phyloP scores from a whole-genome alignment of 1,140 invertebrate genomes.

The Ditylenchus dipsaci region DNA sequence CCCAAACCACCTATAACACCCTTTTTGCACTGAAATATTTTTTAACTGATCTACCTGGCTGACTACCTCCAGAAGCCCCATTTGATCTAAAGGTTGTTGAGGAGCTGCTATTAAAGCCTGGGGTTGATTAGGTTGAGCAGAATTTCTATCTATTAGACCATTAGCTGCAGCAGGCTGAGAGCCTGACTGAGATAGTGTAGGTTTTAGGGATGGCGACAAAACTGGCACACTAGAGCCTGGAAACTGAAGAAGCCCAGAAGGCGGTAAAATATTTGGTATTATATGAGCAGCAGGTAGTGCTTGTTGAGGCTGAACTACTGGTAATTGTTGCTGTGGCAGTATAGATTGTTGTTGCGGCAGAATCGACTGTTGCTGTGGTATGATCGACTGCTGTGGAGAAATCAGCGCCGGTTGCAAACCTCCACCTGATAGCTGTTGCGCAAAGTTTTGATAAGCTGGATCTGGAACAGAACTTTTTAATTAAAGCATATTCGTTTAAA shows the following conservation, averaged over 20 bases:
- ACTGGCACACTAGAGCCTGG: too few relatives aligned
- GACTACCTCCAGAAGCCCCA: not conserved
- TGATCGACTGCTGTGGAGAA: not conserved
- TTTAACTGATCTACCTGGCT: not conserved
- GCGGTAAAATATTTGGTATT: not conserved
- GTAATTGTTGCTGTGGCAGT: not conserved
- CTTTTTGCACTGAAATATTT: not conserved
- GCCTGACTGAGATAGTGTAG: too few relatives aligned
- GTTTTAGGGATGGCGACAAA: too few relatives aligned
- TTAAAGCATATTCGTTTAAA: not conserved
- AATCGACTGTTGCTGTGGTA: not conserved
- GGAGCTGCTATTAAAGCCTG: not conserved
- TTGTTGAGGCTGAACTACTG: not conserved
- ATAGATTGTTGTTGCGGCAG: not conserved
- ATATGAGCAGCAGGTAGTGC: not conserved
- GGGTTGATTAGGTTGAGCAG: not conserved
- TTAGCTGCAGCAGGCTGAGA: too few relatives aligned
- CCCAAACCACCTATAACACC: not conserved
- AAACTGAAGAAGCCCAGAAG: too few relatives aligned
- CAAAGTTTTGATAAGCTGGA: constrained; percentile 1
- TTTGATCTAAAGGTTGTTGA: not conserved
- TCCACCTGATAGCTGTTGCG: not conserved
- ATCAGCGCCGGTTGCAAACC: not conserved
- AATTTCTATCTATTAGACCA: not conserved
- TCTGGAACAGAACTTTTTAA: not conserved